Conservation (phyloP, 1,140 invertebrate species). For the Bombus sibiricus region DNA sequence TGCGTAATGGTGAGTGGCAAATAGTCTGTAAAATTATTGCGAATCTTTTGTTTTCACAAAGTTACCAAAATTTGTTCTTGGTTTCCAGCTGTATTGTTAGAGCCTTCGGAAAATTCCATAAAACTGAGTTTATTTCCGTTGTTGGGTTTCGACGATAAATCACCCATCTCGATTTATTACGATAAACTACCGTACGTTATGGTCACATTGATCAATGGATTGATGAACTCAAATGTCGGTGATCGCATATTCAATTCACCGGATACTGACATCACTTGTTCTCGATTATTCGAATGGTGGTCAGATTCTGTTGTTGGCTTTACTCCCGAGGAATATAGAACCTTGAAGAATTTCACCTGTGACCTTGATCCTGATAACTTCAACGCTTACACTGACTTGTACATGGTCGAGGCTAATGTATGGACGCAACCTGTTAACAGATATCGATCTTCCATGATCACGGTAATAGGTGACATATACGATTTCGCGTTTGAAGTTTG, state of each 20-base stretch:
- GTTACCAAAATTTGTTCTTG: not conserved
- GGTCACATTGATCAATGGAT: constrained; percentile 72
- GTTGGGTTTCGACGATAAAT: constrained; percentile 72
- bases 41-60: not conserved
- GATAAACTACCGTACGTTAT: constrained; percentile 69
- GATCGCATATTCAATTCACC: constrained; percentile 47
- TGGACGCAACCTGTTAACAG: constrained; percentile 66
- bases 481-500: constrained; percentile 47
- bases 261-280: constrained; percentile 58
- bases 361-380: constrained; percentile 72
- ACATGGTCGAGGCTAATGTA: constrained; percentile 54
- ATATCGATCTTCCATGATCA: constrained; percentile 64
- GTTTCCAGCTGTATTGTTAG: not conserved
- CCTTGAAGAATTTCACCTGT: constrained; percentile 75
- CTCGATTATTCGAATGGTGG: constrained; percentile 71
- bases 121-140: constrained; percentile 69
- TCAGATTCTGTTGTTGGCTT: constrained; percentile 63
- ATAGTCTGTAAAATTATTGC: too few relatives aligned
- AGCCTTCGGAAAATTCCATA: constrained; percentile 46
- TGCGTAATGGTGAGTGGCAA: constrained; percentile 30
- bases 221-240: constrained; percentile 68
- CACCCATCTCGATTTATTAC: constrained; percentile 68
- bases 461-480: constrained; percentile 61
- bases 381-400: constrained; percentile 72
- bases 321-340: constrained; percentile 67